Evolutionary conservation across 2,113 vertebrate genomes (phyloP), one percentile per base, ranked within the genome.

Genomic region (Butorides virescens): DNA sequence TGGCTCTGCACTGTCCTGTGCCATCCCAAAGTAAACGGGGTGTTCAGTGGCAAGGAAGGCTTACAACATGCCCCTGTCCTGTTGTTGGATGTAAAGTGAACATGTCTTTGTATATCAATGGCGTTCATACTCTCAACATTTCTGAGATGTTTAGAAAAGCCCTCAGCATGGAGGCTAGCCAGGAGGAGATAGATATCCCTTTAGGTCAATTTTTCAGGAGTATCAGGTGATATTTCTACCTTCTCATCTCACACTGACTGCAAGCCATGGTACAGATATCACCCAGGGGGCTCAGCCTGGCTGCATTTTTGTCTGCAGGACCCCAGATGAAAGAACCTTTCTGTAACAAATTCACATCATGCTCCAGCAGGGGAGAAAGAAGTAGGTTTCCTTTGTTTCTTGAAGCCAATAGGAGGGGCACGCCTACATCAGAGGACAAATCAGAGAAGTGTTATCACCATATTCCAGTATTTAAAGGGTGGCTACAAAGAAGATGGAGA

Each of bases 1-100:
- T 4, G 11, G 50, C 36, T 61, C 32, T n/a, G 42, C 49, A 11
- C 6, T 63, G 23, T 70, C 55, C 72, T 30, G 13, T 16, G 44
- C 13, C 53, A 23, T 20, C 15, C 32, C 80, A 89, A 44, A 68
- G n/a, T 23, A 82, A 78, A 62, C 0, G 0, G 13, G 15, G 9
- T 37, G 23, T 46, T 50, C 16, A 15, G 42, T 25, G 37, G 7
- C 2, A 9, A 72, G 39, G 53, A 89, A 46, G 27, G 26, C 46
- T 72, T 58, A 19, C 29, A 56, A 29, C 13, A 8, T 26, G 13
- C 9, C 9, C 49, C n/a, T 75, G 29, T 25, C 32, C 53, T 59
- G 13, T 47, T 74, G 49, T 52, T 47, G 20, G 17, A 4, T 0
- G 2, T 56, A 23, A 83, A 86, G 13, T 8, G n/a, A 86, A 52